phyloP scores from a whole-genome alignment of 2,797 vertebrate genomes.

The Hemitrygon akajei region DNA sequence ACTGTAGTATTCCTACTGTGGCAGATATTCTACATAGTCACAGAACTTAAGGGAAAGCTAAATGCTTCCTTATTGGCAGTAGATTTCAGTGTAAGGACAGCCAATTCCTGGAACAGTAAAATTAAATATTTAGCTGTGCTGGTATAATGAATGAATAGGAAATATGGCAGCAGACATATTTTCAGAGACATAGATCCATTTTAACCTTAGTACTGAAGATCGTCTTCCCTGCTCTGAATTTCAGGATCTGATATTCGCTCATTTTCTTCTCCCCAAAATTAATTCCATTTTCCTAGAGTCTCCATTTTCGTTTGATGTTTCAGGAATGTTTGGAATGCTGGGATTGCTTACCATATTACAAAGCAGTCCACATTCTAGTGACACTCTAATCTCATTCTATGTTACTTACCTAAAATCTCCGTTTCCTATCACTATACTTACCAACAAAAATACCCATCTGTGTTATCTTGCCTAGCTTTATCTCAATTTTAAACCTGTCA shows the following conservation, averaged over 20 bases:
- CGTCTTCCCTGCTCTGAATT: background rate
- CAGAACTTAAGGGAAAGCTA: background rate
- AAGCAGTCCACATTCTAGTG: constrained; percentile 1
- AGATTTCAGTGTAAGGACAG: background rate
- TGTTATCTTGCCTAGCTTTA: background rate
- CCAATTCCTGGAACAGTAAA: background rate
- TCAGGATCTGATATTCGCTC: background rate
- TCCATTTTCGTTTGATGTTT: background rate
- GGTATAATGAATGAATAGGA: background rate
- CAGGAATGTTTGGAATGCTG: background rate
- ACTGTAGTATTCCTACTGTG: background rate
- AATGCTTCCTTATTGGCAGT: background rate
- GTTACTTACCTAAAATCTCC: constrained; percentile 8
- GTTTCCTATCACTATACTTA: background rate
- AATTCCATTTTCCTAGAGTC: background rate
- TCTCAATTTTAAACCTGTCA: background rate
- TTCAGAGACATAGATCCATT: background rate
- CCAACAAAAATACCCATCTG: background rate
- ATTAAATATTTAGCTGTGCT: background rate
- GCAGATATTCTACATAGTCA: background rate
- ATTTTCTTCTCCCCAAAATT: background rate
- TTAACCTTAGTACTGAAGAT: background rate
- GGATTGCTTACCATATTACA: background rate
- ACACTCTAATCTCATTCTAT: background rate
- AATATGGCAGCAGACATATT: background rate